These are phyloP conservation scores for Nemoura dubitans DNA, from an alignment of 2,888 invertebrate species.

Conservation along the genomic window DNA sequence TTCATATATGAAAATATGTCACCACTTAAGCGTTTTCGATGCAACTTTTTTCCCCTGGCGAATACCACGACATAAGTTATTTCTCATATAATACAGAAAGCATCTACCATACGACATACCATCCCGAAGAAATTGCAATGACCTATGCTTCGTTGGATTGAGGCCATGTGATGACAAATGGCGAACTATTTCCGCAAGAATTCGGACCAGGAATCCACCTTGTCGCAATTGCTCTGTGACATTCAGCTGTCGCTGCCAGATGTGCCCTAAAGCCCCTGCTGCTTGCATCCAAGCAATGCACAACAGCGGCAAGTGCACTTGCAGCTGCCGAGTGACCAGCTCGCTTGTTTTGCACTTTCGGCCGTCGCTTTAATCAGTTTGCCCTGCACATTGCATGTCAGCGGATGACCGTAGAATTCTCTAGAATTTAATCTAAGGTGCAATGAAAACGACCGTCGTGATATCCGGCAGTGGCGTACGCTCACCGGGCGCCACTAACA, in stretches of 20 bases:
- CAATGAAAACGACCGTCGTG: too few relatives aligned
- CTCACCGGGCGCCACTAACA: too few relatives aligned
- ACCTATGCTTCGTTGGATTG: conserved; percentile 2
- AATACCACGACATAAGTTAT: neutral
- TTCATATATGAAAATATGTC: neutral
- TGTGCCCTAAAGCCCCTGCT: neutral
- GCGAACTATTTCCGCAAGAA: neutral
- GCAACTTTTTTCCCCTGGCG: neutral
- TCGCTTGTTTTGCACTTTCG: neutral
- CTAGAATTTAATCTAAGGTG: neutral
- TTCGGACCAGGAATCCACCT: neutral
- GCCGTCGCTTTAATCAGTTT: neutral
- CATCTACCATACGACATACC: neutral
- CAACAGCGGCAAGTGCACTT: neutral
- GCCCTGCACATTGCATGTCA: neutral
- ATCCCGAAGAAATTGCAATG: neutral
- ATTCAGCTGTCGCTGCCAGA: neutral
- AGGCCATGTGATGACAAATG: neutral
- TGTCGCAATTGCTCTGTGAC: neutral
- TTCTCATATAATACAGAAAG: neutral
- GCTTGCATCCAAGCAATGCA: neutral
- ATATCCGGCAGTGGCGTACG: too few relatives aligned
- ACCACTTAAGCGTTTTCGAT: neutral
- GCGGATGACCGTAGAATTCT: neutral
- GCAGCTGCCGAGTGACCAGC: too few relatives aligned